Evolutionary conservation across 64 coral and sea anemone species (phyloP), one percentile per base, ranked within the genome.

Genomic region (Anthopleura sola): DNA sequence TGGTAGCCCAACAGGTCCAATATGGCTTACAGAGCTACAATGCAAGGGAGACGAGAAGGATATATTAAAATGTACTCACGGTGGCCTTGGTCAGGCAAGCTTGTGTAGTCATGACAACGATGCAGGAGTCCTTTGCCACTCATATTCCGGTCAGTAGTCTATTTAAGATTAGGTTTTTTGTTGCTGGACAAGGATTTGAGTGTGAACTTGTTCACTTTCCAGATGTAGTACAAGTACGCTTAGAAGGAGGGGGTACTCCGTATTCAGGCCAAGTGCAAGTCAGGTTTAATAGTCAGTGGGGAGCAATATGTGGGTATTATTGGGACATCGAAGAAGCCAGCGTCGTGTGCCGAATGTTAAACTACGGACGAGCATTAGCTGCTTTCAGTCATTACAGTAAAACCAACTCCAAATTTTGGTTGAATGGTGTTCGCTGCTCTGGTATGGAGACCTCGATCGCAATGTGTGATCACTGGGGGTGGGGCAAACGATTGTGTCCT

Each of bases 181-280:
- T 75, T 75, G 13, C 13, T 16, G 4, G 68, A 75, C 7, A 16
- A 75, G 10, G n/a, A n/a, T 12, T 24, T 16, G 34, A 75, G 29
- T 26, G 19, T 32, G 34, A n/a, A 24, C 1, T 36, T 19, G 11
- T 77, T 37, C 6, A 33, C 2, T 37, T 33, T 33, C 6, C 33
- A 77, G 75, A 28, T 10, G 75, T 38, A 10, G 16, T 77, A 6
- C 18, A 77, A 37, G 37, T 77, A 40, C 75, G 37, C 37, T 77
- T 77, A 19, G 33, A 16, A 18, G 37, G 32, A 37, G 32, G 33
- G 13, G 3, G 31, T 37, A 37, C 37, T 77, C 32, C 21, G 14
- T 77, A 77, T 77, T 77, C 75, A 20, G 37, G 32, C 26, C 75
- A 19, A 77, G 75, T 77, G 16, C 75, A 77, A 40, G 37, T 77